These are phyloP conservation scores for Sardinella longiceps DNA, from an alignment of 2,797 vertebrate species.

Conservation along the genomic window DNA sequence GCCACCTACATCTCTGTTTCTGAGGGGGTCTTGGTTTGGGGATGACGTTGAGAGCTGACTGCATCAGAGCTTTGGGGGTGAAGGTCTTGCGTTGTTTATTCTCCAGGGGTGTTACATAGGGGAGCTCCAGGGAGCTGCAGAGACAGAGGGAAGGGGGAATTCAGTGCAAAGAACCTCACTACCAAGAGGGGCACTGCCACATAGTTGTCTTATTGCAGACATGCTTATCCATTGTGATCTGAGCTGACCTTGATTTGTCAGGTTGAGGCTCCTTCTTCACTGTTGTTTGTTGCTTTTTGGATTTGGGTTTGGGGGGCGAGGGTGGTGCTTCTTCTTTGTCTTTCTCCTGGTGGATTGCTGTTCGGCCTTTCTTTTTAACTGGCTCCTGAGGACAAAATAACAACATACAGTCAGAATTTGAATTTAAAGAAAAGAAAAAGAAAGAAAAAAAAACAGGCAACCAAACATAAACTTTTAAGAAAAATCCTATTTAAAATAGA, in stretches of 20 bases:
- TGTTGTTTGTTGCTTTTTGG: constrained; percentile 80
- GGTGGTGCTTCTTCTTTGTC: constrained; percentile 81
- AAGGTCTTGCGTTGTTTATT: constrained; percentile 91
- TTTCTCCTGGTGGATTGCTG: constrained; percentile 72
- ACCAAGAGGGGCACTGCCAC: background rate
- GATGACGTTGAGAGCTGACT: constrained; percentile 69
- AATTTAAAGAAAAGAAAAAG: no score
- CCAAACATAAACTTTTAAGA: no score
- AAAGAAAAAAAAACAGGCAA: background rate
- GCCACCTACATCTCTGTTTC: constrained; percentile 84
- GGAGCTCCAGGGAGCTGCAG: constrained; percentile 87
- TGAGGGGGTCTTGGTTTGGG: constrained; percentile 83
- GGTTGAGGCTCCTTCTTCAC: constrained; percentile 85
- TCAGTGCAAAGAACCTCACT: background rate
- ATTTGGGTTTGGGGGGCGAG: constrained; percentile 84
- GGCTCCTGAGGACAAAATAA: constrained; percentile 78
- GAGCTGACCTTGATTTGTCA: constrained; percentile 81
- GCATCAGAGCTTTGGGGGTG: constrained; percentile 81
- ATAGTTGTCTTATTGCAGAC: background rate
- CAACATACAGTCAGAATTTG: background rate
- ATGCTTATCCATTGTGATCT: constrained; percentile 64
- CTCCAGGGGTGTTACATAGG: constrained; percentile 87
- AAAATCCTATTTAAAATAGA: no score
- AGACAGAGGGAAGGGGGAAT: background rate
- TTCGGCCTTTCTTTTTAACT: constrained; percentile 90